These are phyloP conservation scores for Dicrostonyx torquatus DNA, from an alignment of 2,797 vertebrate genomes.

Conservation along the genomic window DNA sequence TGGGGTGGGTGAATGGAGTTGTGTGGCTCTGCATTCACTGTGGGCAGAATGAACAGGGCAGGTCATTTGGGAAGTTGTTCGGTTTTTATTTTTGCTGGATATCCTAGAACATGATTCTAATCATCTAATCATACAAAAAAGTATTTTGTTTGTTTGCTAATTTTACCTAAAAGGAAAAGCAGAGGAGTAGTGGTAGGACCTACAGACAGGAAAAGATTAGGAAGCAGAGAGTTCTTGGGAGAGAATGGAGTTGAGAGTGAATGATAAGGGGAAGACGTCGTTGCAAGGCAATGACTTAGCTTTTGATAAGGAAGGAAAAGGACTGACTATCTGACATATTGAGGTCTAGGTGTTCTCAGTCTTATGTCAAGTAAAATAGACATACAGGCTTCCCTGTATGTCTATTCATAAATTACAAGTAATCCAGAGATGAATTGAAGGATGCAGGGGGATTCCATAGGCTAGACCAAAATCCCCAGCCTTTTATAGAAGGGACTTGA, in stretches of 20 bases:
- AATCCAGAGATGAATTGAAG: not conserved
- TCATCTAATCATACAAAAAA: not conserved
- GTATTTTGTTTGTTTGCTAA: not conserved
- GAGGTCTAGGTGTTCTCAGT: not conserved
- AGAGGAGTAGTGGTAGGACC: not conserved
- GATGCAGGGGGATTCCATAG: not conserved
- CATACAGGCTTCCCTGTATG: not conserved
- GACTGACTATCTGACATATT: not conserved
- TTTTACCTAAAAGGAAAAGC: not conserved
- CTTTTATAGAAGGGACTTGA: not conserved
- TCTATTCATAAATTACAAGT: not conserved
- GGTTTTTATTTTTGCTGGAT: not conserved
- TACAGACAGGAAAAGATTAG: not conserved
- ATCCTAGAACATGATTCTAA: not conserved
- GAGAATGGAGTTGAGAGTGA: not conserved
- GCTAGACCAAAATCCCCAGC: not conserved
- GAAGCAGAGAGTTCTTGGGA: not conserved
- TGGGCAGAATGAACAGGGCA: not conserved
- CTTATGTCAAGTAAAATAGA: not conserved
- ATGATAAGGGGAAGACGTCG: not conserved
- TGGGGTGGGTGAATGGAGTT: not conserved
- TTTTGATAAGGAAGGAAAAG: conserved; percentile 11
- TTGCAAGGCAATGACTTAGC: not conserved
- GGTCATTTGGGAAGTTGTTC: not conserved
- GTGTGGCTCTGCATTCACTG: not conserved